A percentile compares a stretch with the other conserved stretches of the same genome.
phyloP scores from a whole-genome alignment of 2,797 vertebrate species.

The Xiphorhynchus erythropygius region DNA sequence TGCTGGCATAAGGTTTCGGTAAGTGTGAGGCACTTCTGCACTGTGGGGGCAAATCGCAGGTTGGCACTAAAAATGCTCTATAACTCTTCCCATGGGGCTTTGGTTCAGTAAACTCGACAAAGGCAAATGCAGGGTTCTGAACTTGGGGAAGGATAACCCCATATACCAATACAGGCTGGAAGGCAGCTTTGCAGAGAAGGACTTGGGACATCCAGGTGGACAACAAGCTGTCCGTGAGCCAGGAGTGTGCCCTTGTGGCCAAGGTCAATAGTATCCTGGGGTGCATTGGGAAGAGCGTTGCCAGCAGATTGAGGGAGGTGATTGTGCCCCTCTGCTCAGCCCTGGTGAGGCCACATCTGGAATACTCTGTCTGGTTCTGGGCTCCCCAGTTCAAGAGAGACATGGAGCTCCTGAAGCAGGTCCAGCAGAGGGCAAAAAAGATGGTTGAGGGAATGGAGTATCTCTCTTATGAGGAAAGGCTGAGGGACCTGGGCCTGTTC shows the following conservation, averaged over 20 bases:
- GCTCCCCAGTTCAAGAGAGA: not conserved
- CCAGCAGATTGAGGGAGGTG: not conserved
- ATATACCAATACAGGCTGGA: not conserved
- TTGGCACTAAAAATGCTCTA: not conserved
- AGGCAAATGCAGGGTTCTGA: not conserved
- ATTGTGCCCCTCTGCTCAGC: not conserved
- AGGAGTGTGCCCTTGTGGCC: not conserved
- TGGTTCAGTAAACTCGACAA: not conserved
- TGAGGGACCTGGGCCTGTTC: not conserved
- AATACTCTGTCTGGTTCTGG: not conserved
- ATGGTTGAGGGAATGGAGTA: not conserved
- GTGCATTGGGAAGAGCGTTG: not conserved
- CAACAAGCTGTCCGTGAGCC: not conserved
- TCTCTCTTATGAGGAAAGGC: not conserved
- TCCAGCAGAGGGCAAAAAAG: not conserved
- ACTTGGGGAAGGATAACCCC: rapidly evolving
- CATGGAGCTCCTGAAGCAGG: not conserved
- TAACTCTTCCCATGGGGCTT: rapidly evolving
- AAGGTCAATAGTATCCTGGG: not conserved
- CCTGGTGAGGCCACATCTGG: not conserved
- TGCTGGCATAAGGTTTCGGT: not conserved
- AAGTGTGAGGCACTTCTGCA: not conserved
- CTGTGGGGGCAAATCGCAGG: not conserved
- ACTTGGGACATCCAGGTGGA: not conserved
- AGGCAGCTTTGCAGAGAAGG: not conserved